Percentiles rank a stretch among this genome's conserved stretches.
Evolutionary conservation across 2,797 vertebrate genomes (phyloP).

Genomic region (Gephyroberyx darwinii): DNA sequence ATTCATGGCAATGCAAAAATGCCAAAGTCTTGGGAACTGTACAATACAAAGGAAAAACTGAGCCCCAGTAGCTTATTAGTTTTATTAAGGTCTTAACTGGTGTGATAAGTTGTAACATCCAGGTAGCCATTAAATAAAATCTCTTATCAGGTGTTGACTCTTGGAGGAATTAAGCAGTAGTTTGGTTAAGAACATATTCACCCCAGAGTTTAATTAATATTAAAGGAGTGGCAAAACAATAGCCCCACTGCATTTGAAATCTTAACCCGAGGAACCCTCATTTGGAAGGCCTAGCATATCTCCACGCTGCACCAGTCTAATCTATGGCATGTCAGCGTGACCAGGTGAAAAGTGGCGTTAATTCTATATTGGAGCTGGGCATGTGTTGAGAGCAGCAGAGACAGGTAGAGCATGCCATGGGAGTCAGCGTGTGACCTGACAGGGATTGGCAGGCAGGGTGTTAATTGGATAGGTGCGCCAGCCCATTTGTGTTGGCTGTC

Average conservation of each 20-base stretch:
- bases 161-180: conserved; percentile 89
- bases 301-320: conserved; percentile 92
- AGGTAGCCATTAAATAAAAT: conserved; percentile 91
- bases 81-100: conserved; percentile 81
- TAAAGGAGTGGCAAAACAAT: conserved; percentile 90
- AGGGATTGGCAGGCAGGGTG: conserved; percentile 93
- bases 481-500: conserved; percentile 90
- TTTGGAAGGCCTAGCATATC: conserved; percentile 96
- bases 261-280: conserved; percentile 93
- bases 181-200: conserved; percentile 94
- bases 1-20: conserved; percentile 62
- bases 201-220: conserved; percentile 99
- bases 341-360: conserved; percentile 89
- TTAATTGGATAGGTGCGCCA: conserved; percentile 97
- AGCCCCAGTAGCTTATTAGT: conserved; percentile 75
- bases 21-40: conserved; percentile 56
- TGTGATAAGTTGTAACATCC: conserved; percentile 84
- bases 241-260: conserved; percentile 90
- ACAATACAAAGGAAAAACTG: conserved; percentile 73
- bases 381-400: conserved; percentile 85
- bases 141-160: conserved; percentile 94
- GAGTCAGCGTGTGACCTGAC: conserved; percentile 88
- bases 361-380: conserved; percentile 92
- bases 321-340: conserved; percentile 88
- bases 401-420: conserved; percentile 89